Base-by-base conservation (phyloP, 2,888 invertebrate genomes). In the Lycocerus yunnanus region DNA sequence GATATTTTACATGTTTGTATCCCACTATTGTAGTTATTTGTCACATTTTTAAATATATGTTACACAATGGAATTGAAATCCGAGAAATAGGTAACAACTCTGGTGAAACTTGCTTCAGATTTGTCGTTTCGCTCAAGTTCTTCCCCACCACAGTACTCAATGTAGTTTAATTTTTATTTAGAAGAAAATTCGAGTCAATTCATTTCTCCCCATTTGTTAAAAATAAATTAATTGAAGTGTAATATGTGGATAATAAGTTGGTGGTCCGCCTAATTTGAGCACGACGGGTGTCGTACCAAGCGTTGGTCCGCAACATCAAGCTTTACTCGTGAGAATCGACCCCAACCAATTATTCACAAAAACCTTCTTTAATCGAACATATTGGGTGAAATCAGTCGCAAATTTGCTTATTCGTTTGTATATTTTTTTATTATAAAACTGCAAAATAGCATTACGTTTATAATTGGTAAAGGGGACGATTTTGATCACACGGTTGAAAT, bases 291-390 rank as follows among this genome's bases (percentile, higher is more conserved):
- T 83, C 82, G 81, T 72, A 78, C 66, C 77, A 84, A 79, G 82
- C 84, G 83, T 75, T 84, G 84, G 84, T 85, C 84, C 85, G 85
- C 84, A 85, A 83, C 81, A 85, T 74, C 81, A 81, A 81, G 78
- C 84, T 81, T 83, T 81, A 80, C 77, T 78, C 84, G 85, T 85
- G 85, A 84, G 85, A 85, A 85, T 84, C 78, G 78, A 78, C 77
- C 76, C 74, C 69, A 72, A 72, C 58, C 77, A 71, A 75, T 78
- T 76, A 80, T 80, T 80, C 78, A 78, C 72, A 77, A 80, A 81
- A 80, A 79, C 75, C 68, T 71, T 71, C 71, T 74, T 78, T 78
- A 78, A 77, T 77, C 71, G 71, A 73, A 74, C 77, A 77, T 76
- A 77, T 76, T 76, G 78, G 70, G 73, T 78, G 74, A 78, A 78